Base-by-base conservation (phyloP, 2,888 invertebrate genomes). In the Drosophila limbata region DNA sequence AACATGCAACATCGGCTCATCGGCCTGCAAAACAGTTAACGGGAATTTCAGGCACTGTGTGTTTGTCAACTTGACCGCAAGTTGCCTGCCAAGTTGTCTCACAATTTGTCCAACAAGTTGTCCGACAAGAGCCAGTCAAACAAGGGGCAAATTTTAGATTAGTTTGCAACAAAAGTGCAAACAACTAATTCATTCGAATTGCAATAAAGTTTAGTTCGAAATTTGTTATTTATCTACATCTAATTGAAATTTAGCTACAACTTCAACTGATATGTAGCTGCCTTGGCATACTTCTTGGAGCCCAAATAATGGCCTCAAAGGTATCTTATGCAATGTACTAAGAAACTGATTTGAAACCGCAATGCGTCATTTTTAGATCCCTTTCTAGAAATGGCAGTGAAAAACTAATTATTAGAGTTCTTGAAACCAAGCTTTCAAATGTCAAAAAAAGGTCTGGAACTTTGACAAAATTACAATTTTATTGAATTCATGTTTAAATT, bases 1-100 rank as follows among this genome's bases (percentile, higher is more conserved):
- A 25, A 6, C 15, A 25, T 25, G 52, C 37, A 52, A 37, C 37
- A 21, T 9, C 21, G 10, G 21, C 19, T n/a, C 33, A 31, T n/a
- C 6, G 13, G 13, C 37, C n/a, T 13, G 51, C 51, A 37, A 21
- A 37, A 21, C 28, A 39, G 53, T 55, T 55, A n/a, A 1, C 8
- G 35, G n/a, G 10, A 44, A n/a, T 11, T 21, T 25, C 28, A 33
- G 10, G 4, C 15, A n/a, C 15, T 25, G n/a, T 9, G 19, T 45
- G 25, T 21, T 25, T 44, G 42, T 15, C 19, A 52, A 35, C 17
- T 63, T 60, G 44, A 66, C 55, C 71, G 21, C 56, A 62, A 67
- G 13, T 62, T 67, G 50, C 37, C 10, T 8, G 53, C 19, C 45
- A 52, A 65, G n/a, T 60, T 52, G 52, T 1, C 31, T 17, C 33